Conservation (phyloP, 2,113 vertebrate genomes). For the Psammodynastes pulverulentus region DNA sequence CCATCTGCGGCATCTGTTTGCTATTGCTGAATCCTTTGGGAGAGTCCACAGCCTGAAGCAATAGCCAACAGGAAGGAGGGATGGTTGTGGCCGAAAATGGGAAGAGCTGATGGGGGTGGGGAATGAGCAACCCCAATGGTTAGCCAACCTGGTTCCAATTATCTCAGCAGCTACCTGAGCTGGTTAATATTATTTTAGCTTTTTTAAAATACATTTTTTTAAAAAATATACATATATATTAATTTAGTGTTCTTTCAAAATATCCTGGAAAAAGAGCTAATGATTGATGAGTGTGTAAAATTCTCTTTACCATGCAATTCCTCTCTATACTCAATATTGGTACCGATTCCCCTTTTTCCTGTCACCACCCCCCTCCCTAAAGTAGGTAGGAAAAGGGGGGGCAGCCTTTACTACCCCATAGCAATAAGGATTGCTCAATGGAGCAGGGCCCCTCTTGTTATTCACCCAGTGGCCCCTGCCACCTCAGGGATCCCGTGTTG, state of each 20-base stretch:
- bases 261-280: background rate
- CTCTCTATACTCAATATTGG: background rate
- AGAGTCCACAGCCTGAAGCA: background rate
- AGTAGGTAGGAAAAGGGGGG: background rate
- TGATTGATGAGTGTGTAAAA: background rate
- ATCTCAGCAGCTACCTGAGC: background rate
- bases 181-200: too few species aligned
- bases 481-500: background rate
- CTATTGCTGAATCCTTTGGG: background rate
- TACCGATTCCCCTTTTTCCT: background rate
- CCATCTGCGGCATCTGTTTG: too few species aligned
- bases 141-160: background rate
- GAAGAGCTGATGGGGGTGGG: too few species aligned
- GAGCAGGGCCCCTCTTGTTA: background rate
- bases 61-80: background rate
- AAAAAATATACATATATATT: too few species aligned
- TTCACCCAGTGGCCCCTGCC: background rate
- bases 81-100: background rate
- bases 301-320: background rate
- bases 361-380: fast-evolving
- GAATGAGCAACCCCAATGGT: background rate
- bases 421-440: background rate
- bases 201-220: too few species aligned
- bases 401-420: background rate
- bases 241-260: background rate